Conservation (phyloP, 2,888 invertebrate genomes). For the Megamerina dolium region DNA sequence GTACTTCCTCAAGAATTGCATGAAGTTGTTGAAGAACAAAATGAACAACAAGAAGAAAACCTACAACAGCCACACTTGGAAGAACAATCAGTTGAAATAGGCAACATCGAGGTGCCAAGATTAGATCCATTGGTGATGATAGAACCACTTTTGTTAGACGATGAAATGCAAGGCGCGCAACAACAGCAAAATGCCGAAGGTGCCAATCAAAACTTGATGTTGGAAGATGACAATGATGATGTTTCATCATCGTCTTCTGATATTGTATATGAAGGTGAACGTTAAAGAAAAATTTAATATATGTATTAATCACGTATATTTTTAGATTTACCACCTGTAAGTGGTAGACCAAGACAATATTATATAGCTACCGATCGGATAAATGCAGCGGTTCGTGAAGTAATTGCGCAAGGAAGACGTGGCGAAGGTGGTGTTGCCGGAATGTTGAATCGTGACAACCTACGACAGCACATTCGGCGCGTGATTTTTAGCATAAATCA, state of each 20-base stretch:
- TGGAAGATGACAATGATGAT: conserved; percentile 19
- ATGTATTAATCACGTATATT: neutral
- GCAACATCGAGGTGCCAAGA: too few relatives aligned
- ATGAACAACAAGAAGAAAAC: too few relatives aligned
- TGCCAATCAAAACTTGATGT: conserved; percentile 16
- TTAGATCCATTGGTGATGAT: conserved; percentile 6
- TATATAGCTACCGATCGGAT: too few relatives aligned
- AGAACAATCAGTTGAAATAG: too few relatives aligned
- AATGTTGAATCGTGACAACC: conserved; percentile 26
- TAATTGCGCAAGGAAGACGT: conserved; percentile 21
- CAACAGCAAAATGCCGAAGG: conserved; percentile 10
- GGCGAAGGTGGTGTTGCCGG: conserved; percentile 18
- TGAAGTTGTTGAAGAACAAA: too few relatives aligned
- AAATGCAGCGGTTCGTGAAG: conserved; percentile 16
- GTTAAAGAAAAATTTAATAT: neutral
- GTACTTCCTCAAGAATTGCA: too few relatives aligned
- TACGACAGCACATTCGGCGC: conserved; percentile 38
- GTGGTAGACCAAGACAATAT: too few relatives aligned
- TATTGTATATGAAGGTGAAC: conserved; percentile 4
- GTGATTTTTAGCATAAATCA: conserved; percentile 36
- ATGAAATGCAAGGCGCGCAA: conserved; percentile 8
- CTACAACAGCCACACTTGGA: too few relatives aligned
- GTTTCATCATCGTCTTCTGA: conserved; percentile 16
- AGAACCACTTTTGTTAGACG: conserved; percentile 7
- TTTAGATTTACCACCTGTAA: too few relatives aligned